Evolutionary conservation across 35 echinoderm and acorn worm species (phyloP).

Genomic region (Anneissia japonica): DNA sequence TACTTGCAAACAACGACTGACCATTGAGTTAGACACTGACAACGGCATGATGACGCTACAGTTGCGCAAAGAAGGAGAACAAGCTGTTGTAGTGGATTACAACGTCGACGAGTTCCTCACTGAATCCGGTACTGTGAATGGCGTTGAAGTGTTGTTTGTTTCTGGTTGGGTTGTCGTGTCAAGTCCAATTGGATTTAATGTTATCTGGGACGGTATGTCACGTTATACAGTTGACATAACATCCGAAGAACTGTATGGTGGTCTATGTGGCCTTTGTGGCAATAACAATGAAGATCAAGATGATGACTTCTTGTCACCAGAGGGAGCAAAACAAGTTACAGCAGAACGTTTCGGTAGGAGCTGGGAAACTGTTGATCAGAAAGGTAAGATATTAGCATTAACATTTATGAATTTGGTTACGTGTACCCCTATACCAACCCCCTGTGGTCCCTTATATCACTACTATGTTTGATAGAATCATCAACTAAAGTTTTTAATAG

Average conservation of each 20-base stretch:
- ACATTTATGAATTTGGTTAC: too few relatives aligned
- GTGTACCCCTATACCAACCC: too few relatives aligned
- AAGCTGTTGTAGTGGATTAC: not conserved
- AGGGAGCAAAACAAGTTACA: not conserved
- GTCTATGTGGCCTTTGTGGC: slow-evolving; percentile 60
- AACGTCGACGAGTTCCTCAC: slow-evolving; percentile 2
- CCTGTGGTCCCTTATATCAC: too few relatives aligned
- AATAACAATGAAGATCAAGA: slow-evolving; percentile 43
- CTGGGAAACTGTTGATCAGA: slow-evolving; percentile 39
- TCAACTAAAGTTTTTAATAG: too few relatives aligned
- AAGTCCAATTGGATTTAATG: slow-evolving; percentile 45
- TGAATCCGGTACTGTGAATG: slow-evolving; percentile 21
- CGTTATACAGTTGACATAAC: slow-evolving; percentile 37
- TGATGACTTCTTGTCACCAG: slow-evolving; percentile 28
- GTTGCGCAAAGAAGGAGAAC: not conserved
- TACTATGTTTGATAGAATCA: too few relatives aligned
- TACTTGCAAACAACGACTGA: not conserved
- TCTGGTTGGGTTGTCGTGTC: slow-evolving; percentile 47
- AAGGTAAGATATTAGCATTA: slow-evolving; percentile 15
- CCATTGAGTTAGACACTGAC: not conserved
- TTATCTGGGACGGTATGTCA: slow-evolving; percentile 51
- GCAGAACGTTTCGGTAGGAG: slow-evolving; percentile 41
- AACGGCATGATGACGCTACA: not conserved
- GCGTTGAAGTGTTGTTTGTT: slow-evolving; percentile 35
- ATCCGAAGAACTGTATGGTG: slow-evolving; percentile 9